Evolutionary conservation across 2,113 vertebrate genomes (phyloP).

Genomic region (Cariama cristata): DNA sequence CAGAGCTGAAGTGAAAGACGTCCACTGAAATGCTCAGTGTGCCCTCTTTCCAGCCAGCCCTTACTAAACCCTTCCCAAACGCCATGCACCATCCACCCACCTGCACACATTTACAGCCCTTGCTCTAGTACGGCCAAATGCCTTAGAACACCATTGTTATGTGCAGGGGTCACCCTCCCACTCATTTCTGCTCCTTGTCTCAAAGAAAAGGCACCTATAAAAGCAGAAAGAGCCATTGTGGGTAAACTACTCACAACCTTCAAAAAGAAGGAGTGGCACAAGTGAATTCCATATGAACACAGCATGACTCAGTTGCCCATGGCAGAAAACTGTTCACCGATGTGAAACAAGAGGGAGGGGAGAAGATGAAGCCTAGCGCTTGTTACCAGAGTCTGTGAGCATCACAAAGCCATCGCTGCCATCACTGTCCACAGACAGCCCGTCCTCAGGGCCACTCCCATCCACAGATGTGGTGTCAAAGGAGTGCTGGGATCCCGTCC

Average conservation of each 20-base stretch:
- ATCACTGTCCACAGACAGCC: constrained; percentile 90
- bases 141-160: neutral
- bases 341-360: neutral
- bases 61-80: neutral
- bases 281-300: neutral
- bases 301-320: neutral
- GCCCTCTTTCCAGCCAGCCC: neutral
- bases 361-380: neutral
- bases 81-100: neutral
- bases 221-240: neutral
- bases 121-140: neutral
- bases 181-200: neutral
- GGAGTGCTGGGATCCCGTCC: constrained; percentile 90
- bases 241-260: neutral
- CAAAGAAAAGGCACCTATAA: neutral
- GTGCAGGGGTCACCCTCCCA: neutral
- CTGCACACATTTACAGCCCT: neutral
- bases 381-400: constrained; percentile 87
- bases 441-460: constrained; percentile 87
- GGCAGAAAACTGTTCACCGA: neutral
- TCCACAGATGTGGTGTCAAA: constrained; percentile 89
- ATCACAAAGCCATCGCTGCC: constrained; percentile 89
- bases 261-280: neutral
- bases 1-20: neutral
- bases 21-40: neutral